Base-by-base conservation (phyloP, 2,113 vertebrate genomes). In the Galeopterus variegatus region DNA sequence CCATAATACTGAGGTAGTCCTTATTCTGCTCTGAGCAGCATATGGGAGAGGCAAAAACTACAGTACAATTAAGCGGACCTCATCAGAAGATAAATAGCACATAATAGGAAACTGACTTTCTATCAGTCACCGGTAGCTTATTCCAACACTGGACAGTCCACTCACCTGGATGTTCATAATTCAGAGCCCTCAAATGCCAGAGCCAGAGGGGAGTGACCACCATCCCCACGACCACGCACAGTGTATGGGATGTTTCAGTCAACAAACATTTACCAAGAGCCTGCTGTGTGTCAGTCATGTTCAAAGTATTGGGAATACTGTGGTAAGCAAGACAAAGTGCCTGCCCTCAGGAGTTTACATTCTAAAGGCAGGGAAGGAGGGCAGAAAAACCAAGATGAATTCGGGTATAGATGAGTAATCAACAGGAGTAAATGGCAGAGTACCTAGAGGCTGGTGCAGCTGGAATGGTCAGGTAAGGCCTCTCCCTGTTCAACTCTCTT, bases 271-370 rank as follows among this genome's bases (percentile, higher is more conserved):
- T 92, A 82, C 84, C 67, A 33, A 95, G 28, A 81, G 12, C 45
- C 69, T 95, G 58, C 10, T 64, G 50, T 70, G 41, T 50, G 19
- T 31, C 45, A 58, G 26, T 67, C 33, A 56, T 58, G 81, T 50
- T 96, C 76, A 96, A 72, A 94, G 67, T 90, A 41, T 56, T 52
- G 15, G n/a, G 60, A 93, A 48, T 5, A 70, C 5, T 24, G 26
- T 23, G 24, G 54, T 69, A 72, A 91, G 65, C 26, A 70, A 93
- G 56, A 93, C 17, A 41, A 15, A 90, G n/a, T 8, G 14, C 33
- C 24, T 73, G 56, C 24, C 73, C n/a, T 90, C 21, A 33, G 33
- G n/a, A 87, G 28, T 41, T 75, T 28, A 52, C 10, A 58, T 52
- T 60, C 36, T 58, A n/a, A 33, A 52, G 17, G 76, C 12, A 48